Conservation (phyloP, 1,140 invertebrate species). For the Galleria mellonella region DNA sequence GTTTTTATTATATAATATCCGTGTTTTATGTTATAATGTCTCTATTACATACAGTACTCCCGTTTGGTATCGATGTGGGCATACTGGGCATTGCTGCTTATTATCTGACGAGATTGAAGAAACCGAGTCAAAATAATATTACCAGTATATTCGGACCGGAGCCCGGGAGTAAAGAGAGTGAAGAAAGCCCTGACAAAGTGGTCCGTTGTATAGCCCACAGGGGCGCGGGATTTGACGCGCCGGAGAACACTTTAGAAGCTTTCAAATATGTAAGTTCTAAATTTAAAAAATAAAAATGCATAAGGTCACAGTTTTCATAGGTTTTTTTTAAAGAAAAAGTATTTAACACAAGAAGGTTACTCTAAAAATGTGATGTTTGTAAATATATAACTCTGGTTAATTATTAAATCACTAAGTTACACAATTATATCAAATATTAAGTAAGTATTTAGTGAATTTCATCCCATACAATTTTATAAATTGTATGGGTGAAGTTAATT, state of each 20-base stretch:
- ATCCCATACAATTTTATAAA: no score
- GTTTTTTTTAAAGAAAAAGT: no score
- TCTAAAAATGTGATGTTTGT: no score
- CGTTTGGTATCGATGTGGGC: conserved; percentile 52
- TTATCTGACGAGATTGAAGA: conserved; percentile 46
- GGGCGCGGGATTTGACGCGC: conserved; percentile 81
- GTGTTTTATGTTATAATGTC: conserved; percentile 36
- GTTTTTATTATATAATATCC: conserved; percentile 33
- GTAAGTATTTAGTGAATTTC: no score
- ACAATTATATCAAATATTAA: no score
- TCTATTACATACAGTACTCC: conserved; percentile 50
- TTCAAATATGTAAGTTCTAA: conserved; percentile 78
- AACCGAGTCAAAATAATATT: conserved; percentile 39
- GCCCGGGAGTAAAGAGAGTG: conserved; percentile 36
- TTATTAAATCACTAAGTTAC: no score
- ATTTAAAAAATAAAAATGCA: conserved; percentile 6
- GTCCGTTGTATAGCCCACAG: conserved; percentile 78
- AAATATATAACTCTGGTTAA: no score
- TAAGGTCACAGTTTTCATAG: no score
- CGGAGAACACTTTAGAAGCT: conserved; percentile 83
- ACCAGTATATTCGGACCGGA: conserved; percentile 51
- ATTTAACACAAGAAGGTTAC: no score
- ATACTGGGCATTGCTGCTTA: conserved; percentile 43
- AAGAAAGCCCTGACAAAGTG: conserved; percentile 38
- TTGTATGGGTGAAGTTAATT: no score